Evolutionary conservation across 1,140 invertebrate species (phyloP), one percentile per base, ranked within the genome.

Genomic region (Mesaphorura yosii): DNA sequence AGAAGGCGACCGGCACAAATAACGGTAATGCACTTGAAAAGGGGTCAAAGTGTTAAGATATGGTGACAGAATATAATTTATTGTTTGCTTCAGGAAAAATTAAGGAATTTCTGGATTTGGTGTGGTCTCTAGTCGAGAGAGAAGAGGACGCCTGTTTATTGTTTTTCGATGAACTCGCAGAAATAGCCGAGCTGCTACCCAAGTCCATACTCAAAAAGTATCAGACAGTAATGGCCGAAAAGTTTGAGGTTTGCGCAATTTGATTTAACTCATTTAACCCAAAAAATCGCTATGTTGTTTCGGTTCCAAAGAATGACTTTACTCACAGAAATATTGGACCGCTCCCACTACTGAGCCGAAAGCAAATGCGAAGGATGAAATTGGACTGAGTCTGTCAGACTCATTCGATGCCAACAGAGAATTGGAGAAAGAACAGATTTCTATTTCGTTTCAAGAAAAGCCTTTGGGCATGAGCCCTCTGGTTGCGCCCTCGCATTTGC

Each of bases 91-190:
- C n/a, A n/a, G 40, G 23, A 39, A 37, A 28, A 22, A 57, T 57
- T 10, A 2, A 4, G 22, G 48, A 53, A 28, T 28, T 63, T 1
- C 41, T 59, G 0, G 26, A 57, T 22, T 42, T 63, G n/a, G 55
- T 51, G 3, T 63, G 60, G 60, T 27, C 27, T 10, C 27, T 52
- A 27, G 55, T 63, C 2, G 54, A 59, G 44, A 25, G 46, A 3
- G 57, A 63, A 25, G 55, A 57, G 51, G 49, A 59, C 14, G n/a
- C 60, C 14, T 57, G 57, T 26, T 34, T 28, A 15, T 51, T 63
- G 27, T 63, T 59, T 39, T 51, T 59, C 29, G 60, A 63, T 31
- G 59, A 62, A 40, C 15, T 60, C 15, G 27, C 52, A 7, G 39
- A 15, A 14, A 46, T 46, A 17, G 34, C 49, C 19, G 5, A 22